Evolutionary conservation across 1,140 invertebrate genomes (phyloP).

Genomic region (Eupristina koningsbergeri): DNA sequence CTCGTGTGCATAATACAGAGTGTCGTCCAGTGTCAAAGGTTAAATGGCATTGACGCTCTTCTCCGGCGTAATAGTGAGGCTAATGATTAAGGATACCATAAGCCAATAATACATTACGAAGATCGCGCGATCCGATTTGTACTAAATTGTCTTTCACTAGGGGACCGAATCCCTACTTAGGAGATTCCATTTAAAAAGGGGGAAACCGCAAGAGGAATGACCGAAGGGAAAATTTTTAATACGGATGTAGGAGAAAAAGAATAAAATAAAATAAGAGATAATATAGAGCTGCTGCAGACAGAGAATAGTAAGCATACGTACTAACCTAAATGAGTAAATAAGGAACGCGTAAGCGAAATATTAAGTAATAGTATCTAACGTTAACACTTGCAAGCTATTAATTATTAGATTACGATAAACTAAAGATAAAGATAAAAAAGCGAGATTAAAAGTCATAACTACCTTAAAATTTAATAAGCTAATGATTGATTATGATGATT

Average conservation of each 20-base stretch:
- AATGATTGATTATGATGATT: constrained; percentile 71
- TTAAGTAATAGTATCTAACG: constrained; percentile 73
- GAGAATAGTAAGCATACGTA: constrained; percentile 68
- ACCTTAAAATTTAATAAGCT: constrained; percentile 69
- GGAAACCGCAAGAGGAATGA: constrained; percentile 48
- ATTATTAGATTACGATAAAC: constrained; percentile 73
- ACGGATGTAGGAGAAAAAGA: constrained; percentile 37
- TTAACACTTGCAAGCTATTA: constrained; percentile 73
- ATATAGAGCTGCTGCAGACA: constrained; percentile 3
- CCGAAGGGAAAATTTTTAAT: constrained; percentile 25
- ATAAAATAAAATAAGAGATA: constrained; percentile 27
- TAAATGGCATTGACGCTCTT: constrained; percentile 18
- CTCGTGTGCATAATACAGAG: background rate
- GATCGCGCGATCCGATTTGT: background rate
- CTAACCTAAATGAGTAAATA: constrained; percentile 71
- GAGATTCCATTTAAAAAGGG: constrained; percentile 37
- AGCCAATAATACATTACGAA: background rate
- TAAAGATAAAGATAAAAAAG: constrained; percentile 63
- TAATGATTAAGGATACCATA: constrained; percentile 43
- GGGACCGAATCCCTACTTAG: constrained; percentile 55
- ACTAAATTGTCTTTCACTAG: background rate
- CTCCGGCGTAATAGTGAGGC: constrained; percentile 9
- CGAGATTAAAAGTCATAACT: constrained; percentile 59
- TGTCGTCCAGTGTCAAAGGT: constrained; percentile 18
- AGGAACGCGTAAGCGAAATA: constrained; percentile 69